phyloP scores from a whole-genome alignment of 2,113 vertebrate species.

The Neotragus pygmaeus region DNA sequence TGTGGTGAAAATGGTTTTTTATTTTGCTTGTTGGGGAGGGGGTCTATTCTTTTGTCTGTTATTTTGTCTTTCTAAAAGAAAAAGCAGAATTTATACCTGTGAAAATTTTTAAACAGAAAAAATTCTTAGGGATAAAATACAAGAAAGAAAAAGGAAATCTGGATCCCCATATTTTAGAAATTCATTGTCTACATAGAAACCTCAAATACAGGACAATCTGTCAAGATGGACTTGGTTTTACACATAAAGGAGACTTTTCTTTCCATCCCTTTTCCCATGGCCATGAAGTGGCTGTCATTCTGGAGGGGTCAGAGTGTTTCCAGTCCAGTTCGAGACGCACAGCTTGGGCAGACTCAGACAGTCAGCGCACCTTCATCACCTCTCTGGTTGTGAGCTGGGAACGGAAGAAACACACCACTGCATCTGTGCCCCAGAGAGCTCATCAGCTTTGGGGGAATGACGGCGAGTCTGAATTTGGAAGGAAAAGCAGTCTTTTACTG shows the following conservation, averaged over 20 bases:
- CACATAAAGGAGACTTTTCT: neutral
- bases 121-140: neutral
- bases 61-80: neutral
- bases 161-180: neutral
- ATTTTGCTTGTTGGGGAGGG: neutral
- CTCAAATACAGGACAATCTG: neutral
- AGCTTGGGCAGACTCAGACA: neutral
- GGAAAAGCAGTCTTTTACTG: neutral
- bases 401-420: neutral
- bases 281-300: neutral
- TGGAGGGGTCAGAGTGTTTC: neutral
- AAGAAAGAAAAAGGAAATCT: neutral
- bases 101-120: neutral
- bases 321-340: neutral
- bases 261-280: neutral
- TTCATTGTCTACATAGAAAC: neutral
- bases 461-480: neutral
- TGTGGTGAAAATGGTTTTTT: neutral
- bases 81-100: neutral
- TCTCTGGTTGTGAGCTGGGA: neutral
- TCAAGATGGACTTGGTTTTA: neutral
- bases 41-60: neutral
- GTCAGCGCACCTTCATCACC: no score
- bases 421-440: no score
- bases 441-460: neutral